Evolutionary conservation across 2,113 vertebrate species (phyloP).

Genomic region (Aegotheles bennettii): DNA sequence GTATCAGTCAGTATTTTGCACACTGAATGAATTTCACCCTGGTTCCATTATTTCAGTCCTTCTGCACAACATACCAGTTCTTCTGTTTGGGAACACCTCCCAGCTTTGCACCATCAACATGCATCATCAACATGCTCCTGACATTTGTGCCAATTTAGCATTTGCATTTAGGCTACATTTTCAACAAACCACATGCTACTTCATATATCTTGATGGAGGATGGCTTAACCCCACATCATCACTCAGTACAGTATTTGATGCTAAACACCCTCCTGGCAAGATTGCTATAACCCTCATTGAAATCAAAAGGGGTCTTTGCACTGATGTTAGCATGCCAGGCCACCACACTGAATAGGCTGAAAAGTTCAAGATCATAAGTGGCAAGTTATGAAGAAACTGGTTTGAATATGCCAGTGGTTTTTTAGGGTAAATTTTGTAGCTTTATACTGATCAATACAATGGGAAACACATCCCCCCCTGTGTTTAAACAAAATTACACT

Average conservation of each 20-base stretch:
- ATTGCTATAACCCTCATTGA: neutral
- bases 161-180: neutral
- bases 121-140: neutral
- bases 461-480: neutral
- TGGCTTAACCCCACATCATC: neutral
- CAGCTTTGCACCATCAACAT: neutral
- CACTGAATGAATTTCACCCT: neutral
- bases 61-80: neutral
- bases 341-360: neutral
- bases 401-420: neutral
- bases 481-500: conserved; percentile 58
- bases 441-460: conserved; percentile 25
- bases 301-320: neutral
- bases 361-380: neutral
- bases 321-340: neutral
- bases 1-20: neutral
- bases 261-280: neutral
- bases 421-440: neutral
- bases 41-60: neutral
- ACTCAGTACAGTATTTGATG: neutral
- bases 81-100: neutral
- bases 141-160: neutral
- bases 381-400: neutral
- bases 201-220: neutral
- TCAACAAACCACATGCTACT: neutral